Evolutionary conservation across 2,888 invertebrate genomes (phyloP), one percentile per base, ranked within the genome.

Genomic region (Troides oblongomaculatus): DNA sequence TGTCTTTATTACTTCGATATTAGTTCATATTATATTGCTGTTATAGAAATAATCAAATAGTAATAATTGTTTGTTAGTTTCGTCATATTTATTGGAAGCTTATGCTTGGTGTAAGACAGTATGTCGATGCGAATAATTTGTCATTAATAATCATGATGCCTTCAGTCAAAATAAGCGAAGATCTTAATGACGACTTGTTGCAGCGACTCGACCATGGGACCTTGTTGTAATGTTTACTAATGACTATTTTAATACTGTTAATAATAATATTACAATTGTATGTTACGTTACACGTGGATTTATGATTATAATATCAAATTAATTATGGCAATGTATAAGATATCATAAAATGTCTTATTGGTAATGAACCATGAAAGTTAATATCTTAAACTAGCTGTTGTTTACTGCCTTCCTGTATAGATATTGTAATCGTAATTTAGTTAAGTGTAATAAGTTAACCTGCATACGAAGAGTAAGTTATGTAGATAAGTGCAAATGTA

Each of bases 61-160:
- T n/a, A 53, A 12, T 53, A 12, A 5, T n/a, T 53, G 53, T 53
- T 53, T 2, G 53, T 53, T 53, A n/a, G 5, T 53, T 53, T n/a
- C 18, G n/a, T 53, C 53, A n/a, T 53, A 18, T 53, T 53, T 53
- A 53, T 53, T 53, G 53, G n/a, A 53, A 58, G 58, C 36, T 57
- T 59, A 76, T 77, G 74, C 70, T 75, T 72, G 86, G 86, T 85
- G 84, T 71, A 77, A 72, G 79, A 61, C 68, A 64, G 17, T 68
- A 77, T 72, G 92, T 91, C 82, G 79, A 83, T 86, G 88, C 85
- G 81, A 90, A 91, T 92, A 86, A 92, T 81, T 89, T 86, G 89
- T 82, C 90, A 92, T 92, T 92, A 72, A 63, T 66, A 62, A 66
- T 58, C 60, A 59, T 58, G 43, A 64, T 58, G 21, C 21, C 18